Evolutionary conservation across 2,113 vertebrate species (phyloP), one percentile per base, ranked within the genome.

Genomic region (Genyomyrus donnyi): DNA sequence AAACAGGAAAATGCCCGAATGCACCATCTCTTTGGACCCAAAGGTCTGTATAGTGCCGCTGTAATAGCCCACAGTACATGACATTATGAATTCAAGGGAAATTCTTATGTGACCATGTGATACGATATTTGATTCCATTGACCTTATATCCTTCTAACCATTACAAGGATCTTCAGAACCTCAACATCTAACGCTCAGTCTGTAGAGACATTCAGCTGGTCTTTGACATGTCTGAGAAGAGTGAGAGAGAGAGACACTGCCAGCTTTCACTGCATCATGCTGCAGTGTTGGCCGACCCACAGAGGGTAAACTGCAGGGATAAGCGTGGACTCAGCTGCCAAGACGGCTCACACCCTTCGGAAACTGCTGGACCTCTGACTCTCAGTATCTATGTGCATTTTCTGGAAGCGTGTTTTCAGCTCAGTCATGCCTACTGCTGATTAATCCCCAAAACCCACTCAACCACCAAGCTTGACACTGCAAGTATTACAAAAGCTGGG

Each of bases 301-400:
- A 48, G 70, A 89, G 88, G 91, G 91, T 87, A 88, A 31, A 90
- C 91, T 91, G 92, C 92, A 93, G 90, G 91, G 85, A 84, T 66
- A 89, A 88, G 70, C 92, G 92, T 91, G 88, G 91, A 94, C 89
- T 93, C 93, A 92, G 92, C 92, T 91, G 90, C 89, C 90, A 93
- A 91, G 21, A 35, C 11, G 89, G 83, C 11, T 39, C 70, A 87
- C 27, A 10, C 49, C 46, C 50, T 35, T n/a, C 10, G 17, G 48
- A 53, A 56, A 8, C 85, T 56, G 85, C 85, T 4, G 31, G 13
- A 53, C 4, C 49, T 56, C 48, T 13, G 24, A 13, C 48, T 87
- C 50, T 35, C 85, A 13, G 27, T n/a, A 52, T 86, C 49, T 27
- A 21, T 15, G 5, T 77, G 70, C 31, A 77, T 17, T 77, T 77